Base-by-base conservation (phyloP, 2,113 vertebrate genomes). In the Orcinus orca region DNA sequence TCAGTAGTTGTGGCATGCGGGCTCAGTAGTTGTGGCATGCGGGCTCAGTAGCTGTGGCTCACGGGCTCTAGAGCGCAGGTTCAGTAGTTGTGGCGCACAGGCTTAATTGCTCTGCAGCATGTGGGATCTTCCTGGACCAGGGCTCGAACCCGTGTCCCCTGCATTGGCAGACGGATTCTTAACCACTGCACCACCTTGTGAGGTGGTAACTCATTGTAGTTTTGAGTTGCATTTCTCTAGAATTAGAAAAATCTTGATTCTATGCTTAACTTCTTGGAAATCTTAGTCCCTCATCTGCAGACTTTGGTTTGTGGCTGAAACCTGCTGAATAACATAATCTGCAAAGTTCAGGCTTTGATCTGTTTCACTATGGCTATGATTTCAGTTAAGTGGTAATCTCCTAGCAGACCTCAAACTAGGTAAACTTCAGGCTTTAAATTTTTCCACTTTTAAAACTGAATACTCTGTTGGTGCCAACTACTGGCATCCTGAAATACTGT, bases 211-310 rank as follows among this genome's bases (percentile, higher is more conserved):
- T 58, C 20, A 58, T 58, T 58, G 55, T 58, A 58, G 55, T 58
- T 58, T 18, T 21, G 55, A 58, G 17, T 21, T 58, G 55, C 55
- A 58, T 58, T 58, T 58, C 20, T 58, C 88, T 97, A 82, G 90
- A 98, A 87, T 97, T 97, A 88, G 80, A 97, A 93, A 98, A 98
- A 97, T 92, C 41, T 71, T 96, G 90, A 96, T 97, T 98, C 93
- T 97, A 23, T 33, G 84, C 97, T 97, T 97, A 97, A 98, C 93
- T 97, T 97, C 88, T 97, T 79, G 86, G 90, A 98, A 98, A 98
- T 93, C 83, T 88, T 96, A 90, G 94, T 97, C 94, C 89, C 96
- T 73, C 5, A 36, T 96, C 93, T 91, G 71, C 94, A 96, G 97
- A 97, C 91, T 97, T 96, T 70, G 85, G 33, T 95, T 93, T 25